Percentiles rank a stretch among this genome's conserved stretches.
phyloP scores from a whole-genome alignment of 2,888 invertebrate species.

The Cosmopolites sordidus region DNA sequence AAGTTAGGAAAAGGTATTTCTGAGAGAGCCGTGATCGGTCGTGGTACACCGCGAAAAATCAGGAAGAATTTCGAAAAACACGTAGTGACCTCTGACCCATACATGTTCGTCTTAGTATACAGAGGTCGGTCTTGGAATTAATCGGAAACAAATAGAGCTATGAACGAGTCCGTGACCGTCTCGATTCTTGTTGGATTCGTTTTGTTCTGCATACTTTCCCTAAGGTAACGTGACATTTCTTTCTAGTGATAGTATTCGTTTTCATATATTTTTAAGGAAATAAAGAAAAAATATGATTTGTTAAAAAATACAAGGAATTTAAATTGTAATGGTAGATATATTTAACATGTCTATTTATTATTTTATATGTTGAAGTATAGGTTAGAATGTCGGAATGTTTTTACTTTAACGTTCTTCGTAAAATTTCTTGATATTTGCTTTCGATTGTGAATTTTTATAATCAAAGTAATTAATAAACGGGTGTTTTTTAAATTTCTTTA shows the following conservation, averaged over 20 bases:
- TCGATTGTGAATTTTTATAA: no score
- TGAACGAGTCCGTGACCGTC: slow-evolving; percentile 13
- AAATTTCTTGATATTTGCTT: no score
- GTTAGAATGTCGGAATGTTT: no score
- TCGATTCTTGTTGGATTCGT: slow-evolving; percentile 17
- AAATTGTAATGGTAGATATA: no score
- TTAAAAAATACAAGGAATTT: no score
- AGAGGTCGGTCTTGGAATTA: slow-evolving; percentile 14
- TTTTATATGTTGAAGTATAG: no score
- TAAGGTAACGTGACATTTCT: slow-evolving; percentile 23
- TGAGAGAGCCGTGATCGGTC: no score
- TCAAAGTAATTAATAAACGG: no score
- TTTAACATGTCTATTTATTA: no score
- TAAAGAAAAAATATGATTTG: not conserved
- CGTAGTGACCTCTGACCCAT: slow-evolving; percentile 16
- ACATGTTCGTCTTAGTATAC: slow-evolving; percentile 9
- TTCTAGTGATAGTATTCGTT: not conserved
- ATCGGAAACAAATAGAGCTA: slow-evolving; percentile 16
- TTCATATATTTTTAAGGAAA: not conserved
- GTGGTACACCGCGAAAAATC: not conserved
- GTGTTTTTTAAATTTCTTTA: no score
- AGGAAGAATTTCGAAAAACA: slow-evolving; percentile 10
- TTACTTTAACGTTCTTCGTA: no score
- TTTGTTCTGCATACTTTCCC: slow-evolving; percentile 20
- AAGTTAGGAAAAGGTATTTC: no score